Evolutionary conservation across 92 coral and sea anemone genomes (phyloP).

Genomic region (Umimayanthus kanabou): DNA sequence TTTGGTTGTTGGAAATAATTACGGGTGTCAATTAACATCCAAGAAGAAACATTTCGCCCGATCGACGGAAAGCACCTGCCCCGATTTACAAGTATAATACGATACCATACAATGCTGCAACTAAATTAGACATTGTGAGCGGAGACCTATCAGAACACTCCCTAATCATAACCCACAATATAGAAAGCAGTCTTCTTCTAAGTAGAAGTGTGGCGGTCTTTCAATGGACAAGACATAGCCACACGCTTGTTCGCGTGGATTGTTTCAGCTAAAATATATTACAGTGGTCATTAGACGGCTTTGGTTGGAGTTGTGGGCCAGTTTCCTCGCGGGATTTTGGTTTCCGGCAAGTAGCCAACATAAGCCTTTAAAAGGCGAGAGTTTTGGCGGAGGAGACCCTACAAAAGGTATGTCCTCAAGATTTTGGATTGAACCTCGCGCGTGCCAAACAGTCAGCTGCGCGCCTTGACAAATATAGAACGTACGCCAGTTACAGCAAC

Average conservation of each 20-base stretch:
- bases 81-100: slow-evolving; percentile 89
- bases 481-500: not conserved
- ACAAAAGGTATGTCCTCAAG: slow-evolving; percentile 19
- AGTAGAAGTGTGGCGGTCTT: not conserved
- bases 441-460: not conserved
- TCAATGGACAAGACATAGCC: not conserved
- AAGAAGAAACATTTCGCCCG: slow-evolving; percentile 60
- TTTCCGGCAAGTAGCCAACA: slow-evolving; percentile 14
- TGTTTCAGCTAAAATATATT: not conserved
- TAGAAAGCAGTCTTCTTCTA: slow-evolving; percentile 12
- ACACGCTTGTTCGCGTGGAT: slow-evolving; percentile 37
- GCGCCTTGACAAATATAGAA: not conserved
- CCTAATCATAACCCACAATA: slow-evolving; percentile 9
- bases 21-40: slow-evolving; percentile 79
- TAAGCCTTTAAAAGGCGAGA: slow-evolving; percentile 23
- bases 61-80: slow-evolving; percentile 76
- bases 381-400: slow-evolving; percentile 18
- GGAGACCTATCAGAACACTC: slow-evolving; percentile 46
- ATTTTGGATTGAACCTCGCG: not conserved
- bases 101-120: slow-evolving; percentile 57
- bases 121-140: slow-evolving; percentile 69
- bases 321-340: slow-evolving; percentile 1
- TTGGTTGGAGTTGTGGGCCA: not conserved
- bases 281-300: not conserved
- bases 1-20: slow-evolving; percentile 73